phyloP scores from a whole-genome alignment of 2,888 invertebrate species.

The Phasia obesa region DNA sequence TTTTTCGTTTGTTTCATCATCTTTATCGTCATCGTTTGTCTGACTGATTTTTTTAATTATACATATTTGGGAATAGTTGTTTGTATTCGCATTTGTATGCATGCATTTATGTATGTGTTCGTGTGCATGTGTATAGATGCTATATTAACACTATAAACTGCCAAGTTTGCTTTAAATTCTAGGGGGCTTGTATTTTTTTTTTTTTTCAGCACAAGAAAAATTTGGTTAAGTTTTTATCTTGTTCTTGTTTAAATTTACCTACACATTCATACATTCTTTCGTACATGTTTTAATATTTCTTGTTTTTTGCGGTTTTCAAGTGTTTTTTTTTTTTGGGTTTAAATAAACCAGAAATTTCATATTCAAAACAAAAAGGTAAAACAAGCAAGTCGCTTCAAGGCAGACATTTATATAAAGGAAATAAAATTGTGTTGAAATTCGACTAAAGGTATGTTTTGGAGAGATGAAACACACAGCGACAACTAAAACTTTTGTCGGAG shows the following conservation, averaged over 20 bases:
- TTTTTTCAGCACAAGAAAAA: background rate
- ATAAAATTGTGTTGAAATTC: background rate
- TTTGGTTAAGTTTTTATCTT: slow-evolving; percentile 1
- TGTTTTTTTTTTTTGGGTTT: slow-evolving; percentile 18
- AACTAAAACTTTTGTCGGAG: too few species aligned
- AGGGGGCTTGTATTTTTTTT: slow-evolving; percentile 22
- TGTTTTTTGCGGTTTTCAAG: slow-evolving; percentile 5
- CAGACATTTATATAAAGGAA: slow-evolving; percentile 14
- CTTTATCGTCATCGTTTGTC: background rate
- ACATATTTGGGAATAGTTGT: too few species aligned
- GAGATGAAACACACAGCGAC: too few species aligned
- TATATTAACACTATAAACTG: background rate
- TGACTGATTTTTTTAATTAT: background rate
- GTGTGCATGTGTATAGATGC: background rate
- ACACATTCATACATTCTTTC: background rate
- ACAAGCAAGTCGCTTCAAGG: slow-evolving; percentile 13
- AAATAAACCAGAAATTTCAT: slow-evolving; percentile 38
- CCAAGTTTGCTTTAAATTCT: slow-evolving; percentile 16
- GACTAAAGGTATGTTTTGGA: too few species aligned
- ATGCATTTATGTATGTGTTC: background rate
- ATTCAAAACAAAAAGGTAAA: slow-evolving; percentile 28
- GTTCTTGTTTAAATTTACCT: background rate
- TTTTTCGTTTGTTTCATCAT: slow-evolving; percentile 4
- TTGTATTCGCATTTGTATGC: background rate
- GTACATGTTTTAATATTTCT: background rate